Base-by-base conservation (phyloP, 2,797 vertebrate genomes). In the Coilia nasus region DNA sequence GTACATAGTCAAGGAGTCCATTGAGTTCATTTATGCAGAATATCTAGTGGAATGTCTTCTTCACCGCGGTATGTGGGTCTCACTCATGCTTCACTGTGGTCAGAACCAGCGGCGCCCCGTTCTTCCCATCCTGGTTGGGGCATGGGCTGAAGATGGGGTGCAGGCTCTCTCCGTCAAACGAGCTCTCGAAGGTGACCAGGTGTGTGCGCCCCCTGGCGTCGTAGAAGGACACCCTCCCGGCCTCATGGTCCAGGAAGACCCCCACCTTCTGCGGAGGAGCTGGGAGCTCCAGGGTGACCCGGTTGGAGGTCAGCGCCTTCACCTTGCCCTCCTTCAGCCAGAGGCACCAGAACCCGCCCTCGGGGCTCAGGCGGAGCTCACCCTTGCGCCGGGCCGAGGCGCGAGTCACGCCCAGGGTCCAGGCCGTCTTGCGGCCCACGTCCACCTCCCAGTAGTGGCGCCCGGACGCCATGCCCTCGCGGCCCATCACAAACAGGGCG, bases 391-490 rank as follows among this genome's bases (percentile, higher is more conserved):
- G 92, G 0, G 92, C 94, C 0, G 91, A 90, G 6, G 90, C 86
- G 0, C 84, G 89, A 14, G 94, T 94, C 28, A 97, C 87, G 0
- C 97, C 97, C 0, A 98, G 82, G 0, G 96, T 95, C 97, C 97
- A 98, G 10, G 94, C 93, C 0, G 93, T 95, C 88, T 96, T 96
- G 0, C 91, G 90, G 0, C 87, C 89, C 0, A 96, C 89, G 0
- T 96, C 95, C 57, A 97, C 96, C 90, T 97, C 96, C 97, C 97
- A 98, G 93, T 94, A 97, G 87, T 97, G 96, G 0, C 93, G 93
- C 0, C 96, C 96, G 0, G 93, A 94, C 67, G 81, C 44, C 62
- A 97, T 92, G 1, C 93, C 90, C 85, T 96, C 94, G 0, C 87
- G 87, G 14, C 92, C 96, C 82, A 97, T 86, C 9, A 97, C 94